Evolutionary conservation across 2,113 vertebrate genomes (phyloP).

Genomic region (Bufo gargarizans): DNA sequence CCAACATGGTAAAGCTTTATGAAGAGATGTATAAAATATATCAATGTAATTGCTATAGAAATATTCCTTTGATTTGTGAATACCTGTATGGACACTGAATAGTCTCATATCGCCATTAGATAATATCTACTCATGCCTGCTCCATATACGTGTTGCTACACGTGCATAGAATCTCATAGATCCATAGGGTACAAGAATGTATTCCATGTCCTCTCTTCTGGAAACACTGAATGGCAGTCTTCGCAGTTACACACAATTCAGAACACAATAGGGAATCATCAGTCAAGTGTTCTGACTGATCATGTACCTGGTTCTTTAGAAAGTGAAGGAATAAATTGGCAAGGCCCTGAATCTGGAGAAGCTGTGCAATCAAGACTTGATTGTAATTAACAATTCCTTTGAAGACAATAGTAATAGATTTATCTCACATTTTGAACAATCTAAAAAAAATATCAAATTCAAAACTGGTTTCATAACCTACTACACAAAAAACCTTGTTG

Average conservation of each 20-base stretch:
- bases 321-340: constrained; percentile 8
- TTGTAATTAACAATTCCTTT: constrained; percentile 35
- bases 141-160: not conserved
- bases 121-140: not conserved
- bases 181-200: not conserved
- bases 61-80: no score
- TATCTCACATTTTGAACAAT: not conserved
- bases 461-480: not conserved
- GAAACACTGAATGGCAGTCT: not conserved
- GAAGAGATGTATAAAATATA: no score
- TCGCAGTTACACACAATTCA: not conserved
- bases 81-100: not conserved
- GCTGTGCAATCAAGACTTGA: constrained; percentile 6
- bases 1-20: no score
- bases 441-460: not conserved
- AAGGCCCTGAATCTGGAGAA: not conserved
- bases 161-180: not conserved
- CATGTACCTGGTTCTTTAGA: constrained; percentile 10
- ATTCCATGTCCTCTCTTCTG: not conserved
- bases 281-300: constrained; percentile 20
- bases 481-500: not conserved
- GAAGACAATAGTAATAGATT: not conserved
- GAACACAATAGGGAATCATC: constrained; percentile 39
- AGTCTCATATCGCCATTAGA: not conserved
- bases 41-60: no score